A percentile compares a stretch with the other conserved stretches of the same genome.
These are phyloP conservation scores for Gallinago jamesoni DNA, from an alignment of 2,113 vertebrate genomes.

Conservation along the genomic window DNA sequence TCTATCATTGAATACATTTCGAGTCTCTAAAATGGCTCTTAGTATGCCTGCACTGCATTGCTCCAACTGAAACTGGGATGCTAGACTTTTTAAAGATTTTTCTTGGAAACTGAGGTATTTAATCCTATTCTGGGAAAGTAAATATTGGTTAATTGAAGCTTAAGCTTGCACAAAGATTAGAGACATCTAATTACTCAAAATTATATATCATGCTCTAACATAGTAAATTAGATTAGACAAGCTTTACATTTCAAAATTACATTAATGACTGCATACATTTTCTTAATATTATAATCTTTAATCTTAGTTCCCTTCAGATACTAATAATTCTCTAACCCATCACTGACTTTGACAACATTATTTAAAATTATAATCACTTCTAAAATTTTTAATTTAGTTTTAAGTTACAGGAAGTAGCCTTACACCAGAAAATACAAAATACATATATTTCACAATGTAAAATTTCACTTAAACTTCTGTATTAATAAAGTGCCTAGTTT, in stretches of 20 bases:
- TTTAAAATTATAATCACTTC: neutral
- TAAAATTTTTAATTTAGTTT: neutral
- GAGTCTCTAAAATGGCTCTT: neutral
- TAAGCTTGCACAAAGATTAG: conserved; percentile 15
- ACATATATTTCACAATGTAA: neutral
- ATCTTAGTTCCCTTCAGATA: conserved; percentile 9
- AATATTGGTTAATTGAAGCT: conserved; percentile 30
- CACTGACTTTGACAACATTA: neutral
- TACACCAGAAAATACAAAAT: neutral
- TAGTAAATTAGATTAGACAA: conserved; percentile 24
- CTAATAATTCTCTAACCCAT: neutral
- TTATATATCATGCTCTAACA: neutral
- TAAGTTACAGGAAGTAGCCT: neutral
- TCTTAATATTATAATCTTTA: conserved; percentile 24
- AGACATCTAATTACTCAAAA: conserved; percentile 44
- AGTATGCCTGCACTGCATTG: neutral
- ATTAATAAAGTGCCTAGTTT: neutral
- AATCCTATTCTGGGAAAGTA: conserved; percentile 6
- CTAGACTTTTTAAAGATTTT: neutral
- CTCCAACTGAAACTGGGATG: neutral
- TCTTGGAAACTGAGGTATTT: neutral
- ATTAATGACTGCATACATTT: conserved; percentile 24
- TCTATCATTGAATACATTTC: neutral
- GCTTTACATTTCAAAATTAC: conserved; percentile 26
- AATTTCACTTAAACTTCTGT: neutral